These are phyloP conservation scores for Dolichotis patagonum DNA, from an alignment of 2,113 vertebrate genomes.

Conservation along the genomic window DNA sequence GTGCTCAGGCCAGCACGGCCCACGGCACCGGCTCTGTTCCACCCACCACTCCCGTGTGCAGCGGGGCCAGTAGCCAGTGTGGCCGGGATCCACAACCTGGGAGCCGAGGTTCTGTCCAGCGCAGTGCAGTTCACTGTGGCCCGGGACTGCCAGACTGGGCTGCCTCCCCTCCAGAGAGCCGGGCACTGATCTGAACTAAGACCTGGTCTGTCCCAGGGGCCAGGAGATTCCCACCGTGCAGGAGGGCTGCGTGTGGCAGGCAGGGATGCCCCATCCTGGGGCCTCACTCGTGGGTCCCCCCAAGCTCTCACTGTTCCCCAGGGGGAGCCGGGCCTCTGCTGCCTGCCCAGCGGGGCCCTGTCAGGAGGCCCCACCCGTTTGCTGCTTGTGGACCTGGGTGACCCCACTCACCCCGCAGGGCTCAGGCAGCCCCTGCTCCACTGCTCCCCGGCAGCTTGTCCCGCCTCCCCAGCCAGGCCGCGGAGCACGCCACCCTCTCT, in stretches of 20 bases:
- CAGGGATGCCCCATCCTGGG: rapidly evolving
- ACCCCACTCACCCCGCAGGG: not conserved
- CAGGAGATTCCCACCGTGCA: not conserved
- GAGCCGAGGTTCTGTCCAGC: not conserved
- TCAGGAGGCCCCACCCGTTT: not conserved
- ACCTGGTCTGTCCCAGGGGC: not conserved
- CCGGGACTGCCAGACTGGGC: not conserved
- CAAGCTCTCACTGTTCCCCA: not conserved
- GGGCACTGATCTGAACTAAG: not conserved
- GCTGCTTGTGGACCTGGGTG: not conserved
- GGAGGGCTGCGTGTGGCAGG: too few relatives aligned
- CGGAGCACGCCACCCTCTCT: not conserved
- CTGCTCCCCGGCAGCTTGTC: not conserved
- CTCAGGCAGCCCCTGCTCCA: not conserved
- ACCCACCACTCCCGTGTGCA: too few relatives aligned
- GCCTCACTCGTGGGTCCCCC: too few relatives aligned
- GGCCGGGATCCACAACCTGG: not conserved
- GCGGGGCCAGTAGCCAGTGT: rapidly evolving
- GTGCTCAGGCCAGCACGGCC: not conserved
- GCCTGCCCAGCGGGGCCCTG: not conserved
- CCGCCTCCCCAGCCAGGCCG: not conserved
- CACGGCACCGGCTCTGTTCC: not conserved
- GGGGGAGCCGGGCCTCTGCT: not conserved
- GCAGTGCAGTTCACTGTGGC: not conserved
- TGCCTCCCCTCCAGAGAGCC: not conserved